Evolutionary conservation across 1,140 invertebrate genomes (phyloP), one percentile per base, ranked within the genome.

Genomic region (Neodiprion lecontei): DNA sequence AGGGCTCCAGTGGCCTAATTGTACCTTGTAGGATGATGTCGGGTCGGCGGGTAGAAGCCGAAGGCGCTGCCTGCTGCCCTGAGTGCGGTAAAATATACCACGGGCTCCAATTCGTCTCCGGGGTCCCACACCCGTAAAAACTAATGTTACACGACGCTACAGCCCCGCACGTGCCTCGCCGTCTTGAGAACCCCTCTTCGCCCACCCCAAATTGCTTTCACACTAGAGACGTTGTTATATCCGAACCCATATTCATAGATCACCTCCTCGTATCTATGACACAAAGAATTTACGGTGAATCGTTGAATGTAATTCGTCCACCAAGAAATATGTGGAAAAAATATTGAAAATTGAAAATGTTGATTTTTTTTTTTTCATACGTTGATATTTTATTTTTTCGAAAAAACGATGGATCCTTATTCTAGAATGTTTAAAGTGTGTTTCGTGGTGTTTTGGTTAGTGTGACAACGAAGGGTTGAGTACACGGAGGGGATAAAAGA

Each of bases 121-220:
- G 77, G 75, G 75, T 76, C 73, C 69, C 66, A 76, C 77, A 75
- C 71, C 74, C 75, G 75, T 78, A 78, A 78, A 78, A 78, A 78
- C 75, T 76, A 78, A 78, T 78, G 77, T 74, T 72, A 78, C 72
- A 74, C 17, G 49, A 74, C 69, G 72, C 72, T 66, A 69, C n/a
- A 61, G 1, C 11, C 11, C 53, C 53, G n/a, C n/a, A 61, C 53
- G 53, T 61, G 53, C 11, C 53, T 11, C 53, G 5, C 53, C 53
- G 53, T n/a, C 53, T 61, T 3, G 53, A 61, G 28, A 14, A 61
- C 53, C 9, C 53, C 53, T 14, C 53, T 61, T 14, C 53, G 2
- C 28, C 28, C 5, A 3, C 28, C 53, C 53, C 11, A 61, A 61
- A 61, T 61, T 61, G 53, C 53, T 61, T 61, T 61, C 8, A 17